These are phyloP conservation scores for Callorhinus ursinus DNA, from an alignment of 2,113 vertebrate species.

Conservation along the genomic window DNA sequence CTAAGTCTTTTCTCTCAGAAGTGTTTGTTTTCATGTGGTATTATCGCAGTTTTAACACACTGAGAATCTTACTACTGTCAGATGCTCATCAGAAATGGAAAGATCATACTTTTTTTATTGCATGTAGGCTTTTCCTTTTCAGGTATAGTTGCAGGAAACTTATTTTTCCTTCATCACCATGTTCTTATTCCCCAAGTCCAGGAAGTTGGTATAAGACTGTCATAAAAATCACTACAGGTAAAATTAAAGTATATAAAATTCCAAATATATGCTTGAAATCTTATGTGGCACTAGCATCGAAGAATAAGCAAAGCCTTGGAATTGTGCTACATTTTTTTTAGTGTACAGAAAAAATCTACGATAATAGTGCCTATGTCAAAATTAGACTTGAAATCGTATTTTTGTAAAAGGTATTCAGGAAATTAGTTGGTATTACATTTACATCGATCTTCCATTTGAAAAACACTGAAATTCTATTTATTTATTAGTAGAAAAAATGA, in stretches of 20 bases:
- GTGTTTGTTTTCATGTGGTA: neutral
- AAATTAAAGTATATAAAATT: neutral
- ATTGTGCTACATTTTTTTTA: neutral
- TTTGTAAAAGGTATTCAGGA: conserved; percentile 16
- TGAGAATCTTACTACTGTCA: neutral
- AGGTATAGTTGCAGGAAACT: neutral
- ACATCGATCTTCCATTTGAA: conserved; percentile 3
- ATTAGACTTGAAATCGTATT: conserved; percentile 29
- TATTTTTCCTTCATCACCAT: neutral
- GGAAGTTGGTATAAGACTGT: neutral
- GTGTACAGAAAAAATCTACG: neutral
- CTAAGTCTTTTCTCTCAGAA: neutral
- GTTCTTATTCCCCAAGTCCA: neutral
- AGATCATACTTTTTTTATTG: neutral
- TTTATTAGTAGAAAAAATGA: neutral
- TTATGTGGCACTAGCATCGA: neutral
- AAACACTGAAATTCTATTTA: neutral
- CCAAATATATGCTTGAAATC: neutral
- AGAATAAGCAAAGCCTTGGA: neutral
- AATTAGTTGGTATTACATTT: neutral
- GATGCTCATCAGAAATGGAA: neutral
- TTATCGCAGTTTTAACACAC: conserved; percentile 37
- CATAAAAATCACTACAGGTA: neutral
- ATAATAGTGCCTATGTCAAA: neutral
- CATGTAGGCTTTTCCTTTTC: neutral